Evolutionary conservation across 2,888 invertebrate species (phyloP), one percentile per base, ranked within the genome.

Genomic region (Lutraria lutraria): DNA sequence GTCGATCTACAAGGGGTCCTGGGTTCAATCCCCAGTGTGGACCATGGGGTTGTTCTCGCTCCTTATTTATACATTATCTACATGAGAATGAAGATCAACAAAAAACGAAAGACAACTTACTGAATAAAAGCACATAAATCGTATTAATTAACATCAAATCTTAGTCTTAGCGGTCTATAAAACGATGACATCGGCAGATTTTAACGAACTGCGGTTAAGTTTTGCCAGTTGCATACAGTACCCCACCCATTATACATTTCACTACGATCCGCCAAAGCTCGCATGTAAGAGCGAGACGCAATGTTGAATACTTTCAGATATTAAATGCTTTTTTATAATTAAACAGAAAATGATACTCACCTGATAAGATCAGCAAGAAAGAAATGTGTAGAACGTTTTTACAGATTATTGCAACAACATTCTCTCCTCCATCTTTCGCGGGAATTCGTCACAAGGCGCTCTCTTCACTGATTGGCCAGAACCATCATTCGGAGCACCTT

Each of bases 371-470:
- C 76, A 76, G 34, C 25, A 34, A 34, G 13, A 76, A 16, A 31
- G 29, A 31, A 76, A 6, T 16, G 34, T 76, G 2, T 1, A 34
- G 76, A 76, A 15, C 12, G 0, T 16, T n/a, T 76, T 16, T 16
- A 19, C 19, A 76, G 19, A 31, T 21, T 34, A 34, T 31, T 31
- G 76, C 76, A 76, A 10, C 21, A 34, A 34, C 16, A 25, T 68
- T 52, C 25, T 34, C 2, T 34, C 25, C 52, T 81, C 52, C 53
- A 81, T 43, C 52, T 85, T 89, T 86, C 91, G 91, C 91, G 91
- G 89, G 91, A 91, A 91, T 86, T 89, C 86, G 89, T 91, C 91
- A 88, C 85, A 82, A 60, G 76, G 90, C 88, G 89, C 88, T 34
- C 79, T 80, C 0, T 52, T 12, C n/a, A 76, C 72, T 85, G 43